phyloP scores from a whole-genome alignment of 2,888 invertebrate species.

The Drosophila histrio region DNA sequence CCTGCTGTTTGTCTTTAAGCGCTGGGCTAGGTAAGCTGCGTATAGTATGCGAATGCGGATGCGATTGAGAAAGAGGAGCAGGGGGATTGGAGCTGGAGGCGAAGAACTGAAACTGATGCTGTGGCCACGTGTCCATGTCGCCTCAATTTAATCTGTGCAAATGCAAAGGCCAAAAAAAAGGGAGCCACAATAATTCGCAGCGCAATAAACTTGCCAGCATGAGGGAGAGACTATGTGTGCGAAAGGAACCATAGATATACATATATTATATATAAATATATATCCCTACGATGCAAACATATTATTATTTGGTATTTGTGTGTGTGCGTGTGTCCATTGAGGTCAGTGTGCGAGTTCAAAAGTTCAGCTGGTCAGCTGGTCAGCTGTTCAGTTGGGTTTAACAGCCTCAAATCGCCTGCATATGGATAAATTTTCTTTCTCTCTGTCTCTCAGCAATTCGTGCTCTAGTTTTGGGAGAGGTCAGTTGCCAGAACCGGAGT shows the following conservation, averaged over 20 bases:
- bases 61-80: conserved; percentile 9
- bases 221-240: neutral
- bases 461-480: conserved; percentile 26
- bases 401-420: conserved; percentile 46
- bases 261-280: conserved; percentile 11
- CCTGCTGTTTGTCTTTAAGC: conserved; percentile 46
- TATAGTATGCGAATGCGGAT: conserved; percentile 14
- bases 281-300: neutral
- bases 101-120: neutral
- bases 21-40: conserved; percentile 39
- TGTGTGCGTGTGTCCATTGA: conserved; percentile 41
- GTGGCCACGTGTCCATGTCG: conserved; percentile 42
- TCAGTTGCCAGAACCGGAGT: conserved; percentile 40
- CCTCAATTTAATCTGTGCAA: conserved; percentile 68
- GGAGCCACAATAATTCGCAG: conserved; percentile 63
- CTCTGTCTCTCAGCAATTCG: neutral
- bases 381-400: conserved; percentile 46
- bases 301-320: neutral
- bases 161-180: conserved; percentile 41
- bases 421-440: neutral
- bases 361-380: conserved; percentile 55
- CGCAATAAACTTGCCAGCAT: conserved; percentile 44
- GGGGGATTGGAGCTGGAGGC: neutral
- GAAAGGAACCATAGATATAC: neutral
- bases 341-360: conserved; percentile 76